Conservation (phyloP, 2,113 vertebrate species). For the Oceanodroma tethys region DNA sequence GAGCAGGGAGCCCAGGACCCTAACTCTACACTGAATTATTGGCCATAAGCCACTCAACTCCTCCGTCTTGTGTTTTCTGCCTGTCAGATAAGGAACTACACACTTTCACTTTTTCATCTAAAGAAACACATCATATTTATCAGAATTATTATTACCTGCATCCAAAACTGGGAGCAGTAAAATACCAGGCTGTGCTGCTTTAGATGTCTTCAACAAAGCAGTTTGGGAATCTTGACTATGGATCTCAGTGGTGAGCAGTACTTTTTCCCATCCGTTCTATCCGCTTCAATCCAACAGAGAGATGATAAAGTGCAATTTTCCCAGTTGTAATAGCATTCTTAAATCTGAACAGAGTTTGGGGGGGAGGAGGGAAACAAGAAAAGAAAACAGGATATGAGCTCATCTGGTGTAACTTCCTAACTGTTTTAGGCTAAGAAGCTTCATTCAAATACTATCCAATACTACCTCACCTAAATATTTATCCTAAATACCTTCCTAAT, state of each 20-base stretch:
- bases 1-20: background rate
- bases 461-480: background rate
- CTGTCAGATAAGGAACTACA: background rate
- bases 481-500: background rate
- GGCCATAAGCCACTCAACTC: background rate
- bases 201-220: background rate
- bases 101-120: background rate
- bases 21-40: background rate
- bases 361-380: background rate
- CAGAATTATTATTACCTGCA: background rate
- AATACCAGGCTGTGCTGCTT: background rate
- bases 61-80: background rate
- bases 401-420: background rate
- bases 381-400: background rate
- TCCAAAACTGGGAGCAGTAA: background rate
- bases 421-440: background rate
- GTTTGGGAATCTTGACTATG: background rate
- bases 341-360: background rate
- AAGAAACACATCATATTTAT: background rate
- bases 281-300: background rate
- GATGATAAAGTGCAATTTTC: background rate
- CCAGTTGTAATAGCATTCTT: fast-evolving
- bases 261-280: background rate
- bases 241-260: background rate
- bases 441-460: background rate